Base-by-base conservation (phyloP, 53 echinoderm and acorn worm species). In the Echinometra lucunter region DNA sequence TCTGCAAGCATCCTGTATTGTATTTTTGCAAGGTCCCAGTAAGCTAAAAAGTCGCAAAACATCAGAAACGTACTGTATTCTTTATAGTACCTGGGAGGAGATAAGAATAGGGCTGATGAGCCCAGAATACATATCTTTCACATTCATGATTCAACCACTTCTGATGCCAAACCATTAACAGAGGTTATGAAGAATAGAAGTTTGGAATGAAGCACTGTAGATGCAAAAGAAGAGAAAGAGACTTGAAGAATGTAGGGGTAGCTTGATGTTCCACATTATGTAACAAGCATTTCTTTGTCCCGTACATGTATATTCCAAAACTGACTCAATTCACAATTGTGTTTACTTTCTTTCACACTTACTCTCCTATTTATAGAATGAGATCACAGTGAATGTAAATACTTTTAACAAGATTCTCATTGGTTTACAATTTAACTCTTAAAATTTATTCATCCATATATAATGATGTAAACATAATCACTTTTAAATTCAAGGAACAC, bases 91-190 rank as follows among this genome's bases (percentile, higher is more conserved):
- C 53, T 47, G 49, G 49, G 9, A 6, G 9, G 4, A 47, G 4
- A 9, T 47, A 47, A 6, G 49, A 47, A 47, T 9, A 47, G 9
- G 49, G 49, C 49, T 47, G 9, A 47, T 47, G 4, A 47, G 49
- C 49, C 49, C 49, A 47, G 49, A 6, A 9, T 9, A 6, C 9
- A 4, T 47, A 6, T 9, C 9, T 9, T 47, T 47, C 49, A 6
- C 49, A n/a, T 47, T 47, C 49, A 45, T 13, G 37, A 82, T 78
- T 40, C 78, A 78, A 78, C 35, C 11, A 35, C 45, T n/a, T 6
- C 40, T 47, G 15, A 45, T 47, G 47, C 49, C 27, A 83, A 83
- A 83, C 85, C 85, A 83, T 83, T 83, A 27, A 45, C 32, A 70
- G 40, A 40, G 19, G 38, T 21, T 38, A 40, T 75, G 18, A 37